Base-by-base conservation (phyloP, 2,888 invertebrate species). In the Macrophya alboannulata region DNA sequence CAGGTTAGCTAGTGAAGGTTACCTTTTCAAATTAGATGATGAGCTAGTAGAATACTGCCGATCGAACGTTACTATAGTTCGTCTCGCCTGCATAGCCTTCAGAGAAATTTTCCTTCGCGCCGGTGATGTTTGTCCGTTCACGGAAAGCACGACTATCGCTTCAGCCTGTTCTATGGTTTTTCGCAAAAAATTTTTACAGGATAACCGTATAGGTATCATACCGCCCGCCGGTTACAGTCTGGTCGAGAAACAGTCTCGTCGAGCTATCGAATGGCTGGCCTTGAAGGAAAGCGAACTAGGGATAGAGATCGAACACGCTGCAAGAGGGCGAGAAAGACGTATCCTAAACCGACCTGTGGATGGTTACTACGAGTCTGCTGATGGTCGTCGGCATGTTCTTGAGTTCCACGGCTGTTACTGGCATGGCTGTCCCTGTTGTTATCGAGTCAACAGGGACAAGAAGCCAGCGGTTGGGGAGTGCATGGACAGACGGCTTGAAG, bases 151-250 rank as follows among this genome's bases (percentile, higher is more conserved):
- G 0, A 91, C 91, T 0, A 88, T 89, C 8, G 88, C 88, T 6
- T 84, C 87, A 9, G 89, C 90, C 3, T 92, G 90, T 82, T 90
- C 51, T 15, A 25, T 9, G 5, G n/a, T 87, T 4, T 86, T 48
- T 15, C 25, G 85, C 5, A 87, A 88, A 51, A 90, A 90, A 31
- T 91, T 89, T 86, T 82, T 91, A 90, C 6, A 88, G 88, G 0
- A 90, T 91, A 17, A 90, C 8, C 88, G 88, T 0, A 90, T 91
- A 17, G 91, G 88, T 8, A 86, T 91, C 1, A 89, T 92, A 15
- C 91, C 91, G 0, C 84, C 76, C 9, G 82, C 76, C 2, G 91
- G 91, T 3, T 92, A 91, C 85, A 74, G 92, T 8, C 76, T 65
- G 12, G 68, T 71, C 9, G 89, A 91, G 71, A 90, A 88, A 6